phyloP scores from a whole-genome alignment of 2,888 invertebrate genomes.

The Seladonia tumulorum region DNA sequence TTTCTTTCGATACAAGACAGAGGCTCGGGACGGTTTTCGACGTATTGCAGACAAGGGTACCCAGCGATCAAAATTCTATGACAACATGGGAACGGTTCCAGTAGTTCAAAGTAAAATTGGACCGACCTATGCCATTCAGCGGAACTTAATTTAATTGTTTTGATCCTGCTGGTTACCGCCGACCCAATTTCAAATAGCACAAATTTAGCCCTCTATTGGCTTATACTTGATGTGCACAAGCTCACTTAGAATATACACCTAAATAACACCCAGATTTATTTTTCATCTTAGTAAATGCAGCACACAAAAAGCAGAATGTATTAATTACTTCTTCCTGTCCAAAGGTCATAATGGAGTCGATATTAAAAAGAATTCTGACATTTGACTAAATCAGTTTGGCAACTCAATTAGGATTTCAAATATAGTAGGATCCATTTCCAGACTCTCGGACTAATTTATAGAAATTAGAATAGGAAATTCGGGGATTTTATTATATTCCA shows the following conservation, averaged over 20 bases:
- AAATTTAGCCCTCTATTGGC: neutral
- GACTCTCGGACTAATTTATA: neutral
- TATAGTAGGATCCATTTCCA: neutral
- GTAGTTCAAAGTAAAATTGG: neutral
- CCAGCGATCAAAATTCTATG: neutral
- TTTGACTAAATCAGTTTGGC: neutral
- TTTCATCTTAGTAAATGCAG: neutral
- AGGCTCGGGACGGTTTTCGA: no score
- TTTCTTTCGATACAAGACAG: no score
- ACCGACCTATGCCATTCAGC: neutral
- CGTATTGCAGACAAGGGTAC: no score
- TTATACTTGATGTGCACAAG: neutral
- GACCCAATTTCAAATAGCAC: neutral
- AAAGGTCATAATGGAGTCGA: neutral
- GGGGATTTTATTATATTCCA: neutral
- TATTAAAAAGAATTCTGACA: neutral
- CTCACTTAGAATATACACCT: neutral
- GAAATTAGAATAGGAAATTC: neutral
- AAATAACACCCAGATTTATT: neutral
- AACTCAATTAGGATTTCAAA: neutral
- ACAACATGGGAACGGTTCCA: neutral
- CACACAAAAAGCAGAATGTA: no score
- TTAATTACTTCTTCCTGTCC: no score
- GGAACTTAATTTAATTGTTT: neutral
- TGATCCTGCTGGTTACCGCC: no score